A percentile compares a stretch with the other conserved stretches of the same genome.
Conservation (phyloP, 2,113 vertebrate species). For the Junco hyemalis region DNA sequence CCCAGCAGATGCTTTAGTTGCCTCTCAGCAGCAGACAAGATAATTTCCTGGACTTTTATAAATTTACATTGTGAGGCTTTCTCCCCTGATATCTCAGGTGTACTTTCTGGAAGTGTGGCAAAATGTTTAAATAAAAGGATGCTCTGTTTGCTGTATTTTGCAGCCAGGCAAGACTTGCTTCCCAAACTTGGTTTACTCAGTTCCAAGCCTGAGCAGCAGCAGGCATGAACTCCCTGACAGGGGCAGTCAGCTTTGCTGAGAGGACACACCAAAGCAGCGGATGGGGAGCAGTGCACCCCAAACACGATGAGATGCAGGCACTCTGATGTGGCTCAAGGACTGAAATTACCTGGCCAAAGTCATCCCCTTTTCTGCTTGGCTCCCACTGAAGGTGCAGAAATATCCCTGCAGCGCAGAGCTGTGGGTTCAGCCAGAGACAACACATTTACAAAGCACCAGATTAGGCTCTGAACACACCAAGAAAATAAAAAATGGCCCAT, state of each 20-base stretch:
- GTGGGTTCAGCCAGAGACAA: background rate
- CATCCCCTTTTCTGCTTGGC: background rate
- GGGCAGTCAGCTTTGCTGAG: background rate
- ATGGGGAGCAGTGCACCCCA: too few relatives aligned
- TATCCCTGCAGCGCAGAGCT: background rate
- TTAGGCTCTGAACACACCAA: background rate
- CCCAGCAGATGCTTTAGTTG: background rate
- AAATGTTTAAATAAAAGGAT: background rate
- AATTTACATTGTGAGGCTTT: background rate
- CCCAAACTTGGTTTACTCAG: accelerated
- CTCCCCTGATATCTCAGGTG: background rate
- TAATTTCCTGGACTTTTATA: background rate
- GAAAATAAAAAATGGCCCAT: background rate
- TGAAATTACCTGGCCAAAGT: background rate
- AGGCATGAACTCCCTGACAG: background rate
- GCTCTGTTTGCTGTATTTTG: background rate
- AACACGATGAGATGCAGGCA: background rate
- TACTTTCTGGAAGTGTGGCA: background rate
- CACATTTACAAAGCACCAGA: background rate
- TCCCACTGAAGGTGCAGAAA: background rate
- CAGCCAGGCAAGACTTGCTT: background rate
- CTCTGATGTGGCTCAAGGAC: background rate
- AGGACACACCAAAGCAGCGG: background rate
- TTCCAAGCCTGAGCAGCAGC: background rate
- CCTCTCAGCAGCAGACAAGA: background rate